Evolutionary conservation across 2,888 invertebrate genomes (phyloP), one percentile per base, ranked within the genome.

Genomic region (Hypena proboscidalis): DNA sequence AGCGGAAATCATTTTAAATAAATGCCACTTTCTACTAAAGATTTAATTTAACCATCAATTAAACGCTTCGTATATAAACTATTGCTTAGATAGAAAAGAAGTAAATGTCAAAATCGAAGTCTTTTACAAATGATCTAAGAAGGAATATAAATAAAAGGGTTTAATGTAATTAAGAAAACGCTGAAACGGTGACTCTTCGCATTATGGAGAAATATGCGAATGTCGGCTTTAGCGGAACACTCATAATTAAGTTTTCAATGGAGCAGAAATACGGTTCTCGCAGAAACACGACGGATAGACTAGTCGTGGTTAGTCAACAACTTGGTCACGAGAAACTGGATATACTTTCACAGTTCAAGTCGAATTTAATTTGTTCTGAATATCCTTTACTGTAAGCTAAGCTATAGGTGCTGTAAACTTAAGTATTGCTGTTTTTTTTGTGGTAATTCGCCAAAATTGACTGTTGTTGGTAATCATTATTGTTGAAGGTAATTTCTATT

Each of bases 231-330:
- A 44, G 61, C 30, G 37, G 38, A 62, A 58, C 64, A 58, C 59
- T 69, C 73, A 70, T 84, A 85, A 84, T 83, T 83, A 80, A 82
- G 78, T 85, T 88, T 85, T 75, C 76, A 76, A 77, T 76, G 71
- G 65, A 74, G 74, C 74, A 70, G 74, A 80, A 83, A 82, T 79
- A 79, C 72, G 80, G 80, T 78, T 80, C 72, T 60, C 69, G 61
- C 61, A 73, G 70, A 79, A 81, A 81, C 76, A 81, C 61, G 58
- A 48, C 20, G 36, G 34, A 41, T 25, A 37, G 52, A 55, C 52
- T 52, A 43, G 67, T 57, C 52, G 59, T 59, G 59, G 40, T 47
- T 46, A 61, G 58, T 58, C 49, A 32, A 54, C 46, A 56, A 59
- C 58, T 67, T 49, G 61, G 51, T 58, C 62, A 64, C 52, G n/a